Base-by-base conservation (phyloP, 2,113 vertebrate species). In the Sinocyclocheilus rhinocerous region DNA sequence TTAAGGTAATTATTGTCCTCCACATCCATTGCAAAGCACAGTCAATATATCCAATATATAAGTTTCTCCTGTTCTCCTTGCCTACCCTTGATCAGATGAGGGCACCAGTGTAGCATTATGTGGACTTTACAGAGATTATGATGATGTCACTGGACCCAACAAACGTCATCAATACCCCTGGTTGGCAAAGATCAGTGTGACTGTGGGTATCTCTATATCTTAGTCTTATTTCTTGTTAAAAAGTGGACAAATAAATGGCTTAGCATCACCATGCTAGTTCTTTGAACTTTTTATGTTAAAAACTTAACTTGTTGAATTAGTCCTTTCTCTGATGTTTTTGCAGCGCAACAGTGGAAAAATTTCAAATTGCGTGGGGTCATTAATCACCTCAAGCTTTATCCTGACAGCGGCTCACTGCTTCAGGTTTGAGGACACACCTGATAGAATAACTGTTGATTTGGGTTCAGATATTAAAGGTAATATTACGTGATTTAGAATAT, bases 371-470 rank as follows among this genome's bases (percentile, higher is more conserved):
- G 0, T 93, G 0, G 95, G 95, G 45, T 91, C 95, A 73, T 87
- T 96, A 85, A 92, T 95, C 89, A 88, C 87, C 0, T 24, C 86
- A 0, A 73, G 75, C 26, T 95, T 94, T 39, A 16, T 96, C 77
- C 57, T 95, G 87, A 95, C 95, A 48, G 94, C 95, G 1, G 95
- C 95, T 85, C 95, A 95, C 85, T 96, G 95, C 90, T 93, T 96
- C 83, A 39, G 0, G 3, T 87, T 90, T 81, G 89, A 4, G 0
- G 89, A 90, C 81, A 0, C 0, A 6, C 4, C 69, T 4, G 4
- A 76, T 0, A 0, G 80, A 0, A 57, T 93, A 59, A 8, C 0
- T 0, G 76, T 95, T n/a, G 89, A 0, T 81, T 82, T 29, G 55
- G 42, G 57, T 36, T 2, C 33, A 26, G 0, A 15, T 0, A 6